phyloP scores from a whole-genome alignment of 2,797 vertebrate genomes.

The Emys orbicularis region DNA sequence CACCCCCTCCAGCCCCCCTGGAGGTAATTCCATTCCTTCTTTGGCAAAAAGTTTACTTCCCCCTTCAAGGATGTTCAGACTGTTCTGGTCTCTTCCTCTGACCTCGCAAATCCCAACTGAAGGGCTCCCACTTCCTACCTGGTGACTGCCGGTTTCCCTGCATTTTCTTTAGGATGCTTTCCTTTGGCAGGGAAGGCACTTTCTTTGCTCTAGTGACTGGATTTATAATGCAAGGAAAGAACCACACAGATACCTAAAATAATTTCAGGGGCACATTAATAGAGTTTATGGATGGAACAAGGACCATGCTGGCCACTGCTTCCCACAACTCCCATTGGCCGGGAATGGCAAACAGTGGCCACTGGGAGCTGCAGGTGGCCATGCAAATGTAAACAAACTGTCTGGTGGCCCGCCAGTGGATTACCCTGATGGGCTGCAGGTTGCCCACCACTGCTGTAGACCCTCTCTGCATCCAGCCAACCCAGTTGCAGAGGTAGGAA shows the following conservation, averaged over 20 bases:
- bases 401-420: too few relatives aligned
- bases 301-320: too few relatives aligned
- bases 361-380: too few relatives aligned
- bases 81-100: conserved; percentile 49
- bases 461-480: conserved; percentile 44
- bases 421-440: too few relatives aligned
- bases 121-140: conserved; percentile 41
- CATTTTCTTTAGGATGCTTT: background rate
- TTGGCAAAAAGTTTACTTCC: conserved; percentile 59
- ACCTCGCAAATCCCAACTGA: conserved; percentile 63
- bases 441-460: background rate
- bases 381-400: background rate
- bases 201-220: conserved; percentile 8
- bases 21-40: conserved; percentile 60
- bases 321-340: too few relatives aligned
- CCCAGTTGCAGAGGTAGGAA: conserved; percentile 31
- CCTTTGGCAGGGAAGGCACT: background rate
- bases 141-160: background rate
- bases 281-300: background rate
- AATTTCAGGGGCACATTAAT: conserved; percentile 56
- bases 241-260: conserved; percentile 15
- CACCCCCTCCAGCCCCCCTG: background rate
- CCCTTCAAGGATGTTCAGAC: background rate
- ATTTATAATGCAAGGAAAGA: conserved; percentile 8
- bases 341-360: too few relatives aligned